These are phyloP conservation scores for Chamaedrilus cognettii DNA, from an alignment of 2,888 invertebrate species.

Conservation along the genomic window DNA sequence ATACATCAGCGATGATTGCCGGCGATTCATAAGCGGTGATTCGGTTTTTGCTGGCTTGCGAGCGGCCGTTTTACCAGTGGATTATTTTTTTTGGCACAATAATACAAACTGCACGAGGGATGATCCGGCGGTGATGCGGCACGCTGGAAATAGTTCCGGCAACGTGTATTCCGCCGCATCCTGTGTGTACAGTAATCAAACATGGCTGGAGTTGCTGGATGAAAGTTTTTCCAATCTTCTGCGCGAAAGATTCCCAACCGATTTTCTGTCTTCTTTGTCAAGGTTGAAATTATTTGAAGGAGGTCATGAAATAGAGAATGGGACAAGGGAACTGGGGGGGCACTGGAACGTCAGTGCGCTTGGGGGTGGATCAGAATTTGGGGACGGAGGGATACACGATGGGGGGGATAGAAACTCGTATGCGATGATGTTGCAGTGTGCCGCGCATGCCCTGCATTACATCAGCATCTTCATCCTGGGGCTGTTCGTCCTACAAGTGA, in stretches of 20 bases:
- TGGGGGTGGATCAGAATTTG: too few species aligned
- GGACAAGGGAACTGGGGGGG: background rate
- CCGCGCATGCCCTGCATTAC: conserved; percentile 15
- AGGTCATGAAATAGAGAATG: background rate
- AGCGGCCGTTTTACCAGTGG: too few species aligned
- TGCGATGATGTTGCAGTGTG: conserved; percentile 4
- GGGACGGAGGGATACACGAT: too few species aligned
- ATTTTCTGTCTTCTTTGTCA: background rate
- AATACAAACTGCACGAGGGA: too few species aligned
- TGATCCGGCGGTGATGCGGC: background rate
- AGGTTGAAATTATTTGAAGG: too few species aligned
- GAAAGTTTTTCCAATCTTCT: too few species aligned
- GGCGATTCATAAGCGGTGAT: too few species aligned
- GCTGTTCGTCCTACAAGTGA: conserved; percentile 19
- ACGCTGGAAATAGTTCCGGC: background rate
- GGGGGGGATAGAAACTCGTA: background rate
- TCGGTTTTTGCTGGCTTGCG: background rate
- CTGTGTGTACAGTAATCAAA: too few species aligned
- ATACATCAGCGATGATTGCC: background rate
- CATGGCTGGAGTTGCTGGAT: too few species aligned
- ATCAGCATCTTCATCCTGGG: conserved; percentile 19
- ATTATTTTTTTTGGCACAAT: too few species aligned
- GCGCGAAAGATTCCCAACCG: too few species aligned
- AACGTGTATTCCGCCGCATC: background rate
- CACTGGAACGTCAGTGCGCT: background rate